Conservation (phyloP, 2,113 vertebrate genomes). For the Brachyistius frenatus region DNA sequence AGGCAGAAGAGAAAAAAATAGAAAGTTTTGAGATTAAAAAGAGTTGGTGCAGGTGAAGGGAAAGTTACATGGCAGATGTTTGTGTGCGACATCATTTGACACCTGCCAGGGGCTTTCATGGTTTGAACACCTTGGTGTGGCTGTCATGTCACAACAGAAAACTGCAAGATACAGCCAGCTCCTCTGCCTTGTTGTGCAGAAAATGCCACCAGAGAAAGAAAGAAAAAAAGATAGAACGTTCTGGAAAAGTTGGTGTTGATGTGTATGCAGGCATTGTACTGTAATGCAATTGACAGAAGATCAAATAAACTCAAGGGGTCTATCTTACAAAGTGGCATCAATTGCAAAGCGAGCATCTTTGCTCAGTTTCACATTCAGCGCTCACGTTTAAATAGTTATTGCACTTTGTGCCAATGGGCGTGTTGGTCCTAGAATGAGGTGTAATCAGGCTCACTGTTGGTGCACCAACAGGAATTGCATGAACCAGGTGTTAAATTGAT, state of each 20-base stretch:
- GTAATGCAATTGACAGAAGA: too few species aligned
- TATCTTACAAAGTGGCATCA: too few species aligned
- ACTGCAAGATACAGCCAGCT: accelerated
- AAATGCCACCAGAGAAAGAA: neutral
- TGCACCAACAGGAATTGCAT: too few species aligned
- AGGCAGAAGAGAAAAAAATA: constrained; percentile 9
- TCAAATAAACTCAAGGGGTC: too few species aligned
- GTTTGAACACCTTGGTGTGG: constrained; percentile 5
- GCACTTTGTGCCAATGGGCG: too few species aligned
- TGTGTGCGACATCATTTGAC: constrained; percentile 18
- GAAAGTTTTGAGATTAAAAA: constrained; percentile 11
- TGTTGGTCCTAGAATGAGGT: too few species aligned
- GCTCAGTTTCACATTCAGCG: too few species aligned
- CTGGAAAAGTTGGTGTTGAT: neutral
- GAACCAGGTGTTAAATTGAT: too few species aligned
- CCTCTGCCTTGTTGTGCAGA: neutral
- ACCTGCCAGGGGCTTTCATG: constrained; percentile 6
- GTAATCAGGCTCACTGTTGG: too few species aligned
- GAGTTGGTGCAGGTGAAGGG: neutral
- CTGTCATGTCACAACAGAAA: constrained; percentile 15
- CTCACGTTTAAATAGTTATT: too few species aligned
- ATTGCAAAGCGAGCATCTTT: too few species aligned
- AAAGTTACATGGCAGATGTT: constrained; percentile 11
- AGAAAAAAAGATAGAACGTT: neutral
- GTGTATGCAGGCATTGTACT: too few species aligned